Evolutionary conservation across 2,113 vertebrate species (phyloP).

Genomic region (Tichodroma muraria): DNA sequence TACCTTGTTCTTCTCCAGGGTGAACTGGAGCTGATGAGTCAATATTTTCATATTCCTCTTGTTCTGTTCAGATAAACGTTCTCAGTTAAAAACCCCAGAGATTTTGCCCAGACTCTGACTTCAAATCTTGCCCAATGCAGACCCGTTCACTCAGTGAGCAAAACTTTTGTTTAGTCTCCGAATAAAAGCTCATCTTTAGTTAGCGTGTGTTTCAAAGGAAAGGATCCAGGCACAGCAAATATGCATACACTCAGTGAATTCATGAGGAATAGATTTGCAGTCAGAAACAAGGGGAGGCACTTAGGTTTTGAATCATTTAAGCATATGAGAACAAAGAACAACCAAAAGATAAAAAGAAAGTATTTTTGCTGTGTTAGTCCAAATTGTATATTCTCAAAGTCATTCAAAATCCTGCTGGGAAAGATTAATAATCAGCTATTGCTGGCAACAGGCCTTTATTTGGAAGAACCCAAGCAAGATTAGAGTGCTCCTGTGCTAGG

Average conservation of each 20-base stretch:
- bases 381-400: neutral
- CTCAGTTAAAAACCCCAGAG: neutral
- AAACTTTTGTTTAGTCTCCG: neutral
- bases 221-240: neutral
- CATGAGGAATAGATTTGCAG: constrained; percentile 23
- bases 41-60: neutral
- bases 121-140: neutral
- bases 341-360: neutral
- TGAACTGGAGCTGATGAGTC: neutral
- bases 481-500: neutral
- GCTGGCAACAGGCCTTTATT: neutral
- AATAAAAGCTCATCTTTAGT: neutral
- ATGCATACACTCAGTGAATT: neutral
- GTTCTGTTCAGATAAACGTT: neutral
- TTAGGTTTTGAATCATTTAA: constrained; percentile 25
- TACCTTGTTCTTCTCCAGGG: constrained; percentile 38
- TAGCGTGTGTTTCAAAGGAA: neutral
- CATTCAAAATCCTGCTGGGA: neutral
- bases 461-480: neutral
- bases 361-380: neutral
- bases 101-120: neutral
- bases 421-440: neutral
- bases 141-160: neutral
- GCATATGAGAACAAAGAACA: neutral
- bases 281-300: neutral